Percentiles rank a stretch among this genome's conserved stretches.
Evolutionary conservation across 2,113 vertebrate species (phyloP).

Genomic region (Brachionichthys hirsutus): DNA sequence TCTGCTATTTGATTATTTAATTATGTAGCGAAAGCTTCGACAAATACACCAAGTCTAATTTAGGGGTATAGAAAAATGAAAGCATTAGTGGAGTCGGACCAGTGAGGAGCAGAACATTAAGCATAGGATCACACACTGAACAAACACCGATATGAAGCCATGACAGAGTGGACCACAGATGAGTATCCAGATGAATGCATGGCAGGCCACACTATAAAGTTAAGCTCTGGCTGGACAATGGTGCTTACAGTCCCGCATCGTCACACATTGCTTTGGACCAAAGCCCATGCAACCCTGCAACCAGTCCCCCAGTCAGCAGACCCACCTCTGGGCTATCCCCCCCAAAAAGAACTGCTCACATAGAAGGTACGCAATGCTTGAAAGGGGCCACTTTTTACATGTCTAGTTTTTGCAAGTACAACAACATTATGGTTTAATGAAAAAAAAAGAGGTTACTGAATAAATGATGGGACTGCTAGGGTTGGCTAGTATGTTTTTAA

Average conservation of each 20-base stretch:
- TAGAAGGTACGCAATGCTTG: no score
- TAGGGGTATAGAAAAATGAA: constrained; percentile 5
- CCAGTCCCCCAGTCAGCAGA: not conserved
- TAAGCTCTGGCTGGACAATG: constrained; percentile 42
- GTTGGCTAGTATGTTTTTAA: no score
- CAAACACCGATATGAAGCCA: constrained; percentile 41
- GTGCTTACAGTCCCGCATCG: constrained; percentile 48
- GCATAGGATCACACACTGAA: constrained; percentile 45
- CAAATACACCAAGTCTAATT: constrained; percentile 30
- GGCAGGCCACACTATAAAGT: constrained; percentile 53
- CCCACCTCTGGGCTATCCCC: not conserved
- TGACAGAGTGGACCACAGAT: constrained; percentile 30
- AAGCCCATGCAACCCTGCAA: constrained; percentile 13
- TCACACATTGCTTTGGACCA: constrained; percentile 44
- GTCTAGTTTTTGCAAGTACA: no score
- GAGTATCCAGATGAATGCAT: constrained; percentile 51
- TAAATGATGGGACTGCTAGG: no score
- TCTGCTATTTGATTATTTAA: not conserved
- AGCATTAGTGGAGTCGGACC: constrained; percentile 15
- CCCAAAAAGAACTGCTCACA: no score
- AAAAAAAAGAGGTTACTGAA: no score
- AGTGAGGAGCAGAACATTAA: constrained; percentile 14
- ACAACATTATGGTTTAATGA: no score
- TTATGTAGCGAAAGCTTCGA: not conserved
- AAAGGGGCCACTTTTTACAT: no score